These are phyloP conservation scores for Camponotus fellah DNA, from an alignment of 2,888 invertebrate genomes.

Conservation along the genomic window DNA sequence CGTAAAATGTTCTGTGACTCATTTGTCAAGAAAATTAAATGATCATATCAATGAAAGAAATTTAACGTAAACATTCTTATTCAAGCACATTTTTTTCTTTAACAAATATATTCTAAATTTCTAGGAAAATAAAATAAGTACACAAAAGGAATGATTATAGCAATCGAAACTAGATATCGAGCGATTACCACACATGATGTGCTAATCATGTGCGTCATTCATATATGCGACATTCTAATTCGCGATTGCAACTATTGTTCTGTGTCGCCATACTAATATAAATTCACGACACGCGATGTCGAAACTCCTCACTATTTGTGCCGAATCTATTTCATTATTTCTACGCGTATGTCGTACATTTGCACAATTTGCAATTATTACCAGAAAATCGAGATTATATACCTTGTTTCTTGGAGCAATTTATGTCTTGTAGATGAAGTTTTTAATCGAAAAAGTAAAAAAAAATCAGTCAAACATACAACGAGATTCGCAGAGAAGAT, in stretches of 20 bases:
- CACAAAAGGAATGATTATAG: constrained; percentile 32
- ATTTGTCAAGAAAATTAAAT: not conserved
- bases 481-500: not conserved
- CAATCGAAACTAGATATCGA: constrained; percentile 32
- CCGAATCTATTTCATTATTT: constrained; percentile 42
- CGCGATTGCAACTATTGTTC: constrained; percentile 47
- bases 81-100: not conserved
- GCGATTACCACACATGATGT: constrained; percentile 45
- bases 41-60: not conserved
- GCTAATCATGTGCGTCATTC: constrained; percentile 43
- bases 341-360: not conserved
- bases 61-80: not conserved
- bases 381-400: not conserved
- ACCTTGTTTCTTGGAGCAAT: not conserved
- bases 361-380: not conserved
- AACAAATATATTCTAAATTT: not conserved
- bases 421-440: not conserved
- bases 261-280: constrained; percentile 44
- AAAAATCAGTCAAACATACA: not conserved
- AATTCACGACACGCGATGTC: constrained; percentile 43
- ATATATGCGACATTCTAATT: constrained; percentile 42
- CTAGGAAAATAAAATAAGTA: constrained; percentile 7
- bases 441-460: not conserved
- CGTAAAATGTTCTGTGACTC: not conserved
- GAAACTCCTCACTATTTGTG: constrained; percentile 25